These are phyloP conservation scores for Erinaceus europaeus DNA, from an alignment of 2,113 vertebrate species.

Conservation along the genomic window DNA sequence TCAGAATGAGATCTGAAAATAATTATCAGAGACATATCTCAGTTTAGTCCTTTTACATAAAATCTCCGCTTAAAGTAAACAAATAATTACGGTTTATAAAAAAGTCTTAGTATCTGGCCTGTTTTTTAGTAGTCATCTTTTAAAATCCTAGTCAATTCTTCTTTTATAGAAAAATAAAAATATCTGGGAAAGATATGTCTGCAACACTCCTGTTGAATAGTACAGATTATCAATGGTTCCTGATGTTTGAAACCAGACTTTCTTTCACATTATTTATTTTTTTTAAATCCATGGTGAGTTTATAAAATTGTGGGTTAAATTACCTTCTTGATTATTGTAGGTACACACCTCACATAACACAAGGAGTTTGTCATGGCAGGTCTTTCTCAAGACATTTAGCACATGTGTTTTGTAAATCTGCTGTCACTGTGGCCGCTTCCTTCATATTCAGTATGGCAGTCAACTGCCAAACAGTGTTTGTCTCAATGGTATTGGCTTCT, in stretches of 20 bases:
- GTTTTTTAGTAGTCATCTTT: not conserved
- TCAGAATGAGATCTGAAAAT: constrained; percentile 4
- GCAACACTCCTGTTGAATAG: not conserved
- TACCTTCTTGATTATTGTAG: not conserved
- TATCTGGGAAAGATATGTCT: not conserved
- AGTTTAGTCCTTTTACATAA: not conserved
- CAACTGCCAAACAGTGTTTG: not conserved
- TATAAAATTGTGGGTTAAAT: constrained; percentile 9
- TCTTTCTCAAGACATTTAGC: not conserved
- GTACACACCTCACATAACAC: not conserved
- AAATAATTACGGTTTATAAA: not conserved
- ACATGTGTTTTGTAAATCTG: not conserved
- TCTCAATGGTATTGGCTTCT: not conserved
- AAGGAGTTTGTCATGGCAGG: not conserved
- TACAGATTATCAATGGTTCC: not conserved
- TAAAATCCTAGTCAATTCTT: not conserved
- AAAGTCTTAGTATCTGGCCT: no score
- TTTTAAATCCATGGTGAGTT: not conserved
- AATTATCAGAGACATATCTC: constrained; percentile 23
- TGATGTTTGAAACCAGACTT: not conserved
- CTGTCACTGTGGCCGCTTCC: not conserved
- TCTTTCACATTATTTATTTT: not conserved
- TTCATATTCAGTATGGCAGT: not conserved
- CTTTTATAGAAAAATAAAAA: not conserved
- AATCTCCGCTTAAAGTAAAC: not conserved